phyloP scores from a whole-genome alignment of 2,888 invertebrate species.

The Allophyes oxyacanthae region DNA sequence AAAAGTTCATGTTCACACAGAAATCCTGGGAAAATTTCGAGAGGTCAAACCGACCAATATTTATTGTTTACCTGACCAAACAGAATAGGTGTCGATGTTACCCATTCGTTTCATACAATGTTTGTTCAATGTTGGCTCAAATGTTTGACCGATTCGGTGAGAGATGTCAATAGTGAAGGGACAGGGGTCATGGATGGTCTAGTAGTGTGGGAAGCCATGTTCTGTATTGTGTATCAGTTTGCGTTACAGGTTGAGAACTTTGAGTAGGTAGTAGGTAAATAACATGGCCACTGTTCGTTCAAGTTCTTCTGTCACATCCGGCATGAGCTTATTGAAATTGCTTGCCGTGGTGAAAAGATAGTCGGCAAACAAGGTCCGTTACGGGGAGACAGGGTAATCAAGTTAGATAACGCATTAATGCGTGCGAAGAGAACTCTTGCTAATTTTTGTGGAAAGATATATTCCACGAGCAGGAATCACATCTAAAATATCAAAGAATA shows the following conservation, averaged over 20 bases:
- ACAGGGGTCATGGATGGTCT: constrained; percentile 59
- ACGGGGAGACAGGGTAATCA: no score
- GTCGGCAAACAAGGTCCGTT: no score
- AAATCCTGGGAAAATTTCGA: constrained; percentile 76
- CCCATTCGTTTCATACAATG: constrained; percentile 70
- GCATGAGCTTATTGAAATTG: no score
- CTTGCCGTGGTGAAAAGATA: no score
- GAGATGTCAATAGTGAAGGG: constrained; percentile 76
- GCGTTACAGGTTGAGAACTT: constrained; percentile 7
- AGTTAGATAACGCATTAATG: no score
- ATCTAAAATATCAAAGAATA: no score
- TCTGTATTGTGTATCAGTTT: constrained; percentile 35
- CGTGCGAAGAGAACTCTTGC: no score
- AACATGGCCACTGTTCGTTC: constrained; percentile 1
- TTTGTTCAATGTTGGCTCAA: constrained; percentile 57
- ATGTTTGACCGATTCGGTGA: constrained; percentile 69
- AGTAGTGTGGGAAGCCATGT: constrained; percentile 54
- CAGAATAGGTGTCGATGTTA: constrained; percentile 80
- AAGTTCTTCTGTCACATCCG: no score
- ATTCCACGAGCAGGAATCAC: no score
- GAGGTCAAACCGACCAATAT: constrained; percentile 68
- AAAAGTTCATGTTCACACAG: constrained; percentile 9
- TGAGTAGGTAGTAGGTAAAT: not conserved
- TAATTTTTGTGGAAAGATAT: no score
- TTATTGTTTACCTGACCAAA: constrained; percentile 72